A percentile compares a stretch with the other conserved stretches of the same genome.
phyloP scores from a whole-genome alignment of 2,113 vertebrate genomes.

The Addax nasomaculatus region DNA sequence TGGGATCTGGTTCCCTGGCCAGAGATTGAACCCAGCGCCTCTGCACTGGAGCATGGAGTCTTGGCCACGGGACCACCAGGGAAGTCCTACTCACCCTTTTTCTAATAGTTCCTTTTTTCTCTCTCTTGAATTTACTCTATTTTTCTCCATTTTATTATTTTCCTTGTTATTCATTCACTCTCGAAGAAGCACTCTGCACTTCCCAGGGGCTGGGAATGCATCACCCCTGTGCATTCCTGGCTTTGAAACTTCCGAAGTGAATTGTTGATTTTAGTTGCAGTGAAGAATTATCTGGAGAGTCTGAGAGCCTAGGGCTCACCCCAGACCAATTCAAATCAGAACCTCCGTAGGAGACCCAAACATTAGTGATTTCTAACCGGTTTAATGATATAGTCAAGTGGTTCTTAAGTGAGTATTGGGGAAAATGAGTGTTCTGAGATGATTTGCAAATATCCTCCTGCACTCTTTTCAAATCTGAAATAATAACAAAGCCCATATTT shows the following conservation, averaged over 20 bases:
- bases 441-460: not conserved
- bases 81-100: not conserved
- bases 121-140: not conserved
- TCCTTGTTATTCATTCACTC: not conserved
- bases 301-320: not conserved
- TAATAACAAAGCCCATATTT: not conserved
- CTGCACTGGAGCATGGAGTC: not conserved
- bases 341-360: not conserved
- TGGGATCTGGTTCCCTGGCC: not conserved
- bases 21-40: not conserved
- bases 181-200: not conserved
- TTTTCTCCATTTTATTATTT: not conserved
- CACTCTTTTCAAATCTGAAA: constrained; percentile 18
- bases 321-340: not conserved
- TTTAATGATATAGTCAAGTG: not conserved
- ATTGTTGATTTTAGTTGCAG: not conserved
- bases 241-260: not conserved
- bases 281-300: not conserved
- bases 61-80: not conserved
- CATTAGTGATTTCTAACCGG: not conserved
- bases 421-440: not conserved
- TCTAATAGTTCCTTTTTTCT: not conserved
- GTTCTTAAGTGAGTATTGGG: not conserved
- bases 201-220: too few species aligned
- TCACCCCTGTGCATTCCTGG: not conserved